Evolutionary conservation across 2,797 vertebrate species (phyloP), one percentile per base, ranked within the genome.

Genomic region (Oreortyx pictus): DNA sequence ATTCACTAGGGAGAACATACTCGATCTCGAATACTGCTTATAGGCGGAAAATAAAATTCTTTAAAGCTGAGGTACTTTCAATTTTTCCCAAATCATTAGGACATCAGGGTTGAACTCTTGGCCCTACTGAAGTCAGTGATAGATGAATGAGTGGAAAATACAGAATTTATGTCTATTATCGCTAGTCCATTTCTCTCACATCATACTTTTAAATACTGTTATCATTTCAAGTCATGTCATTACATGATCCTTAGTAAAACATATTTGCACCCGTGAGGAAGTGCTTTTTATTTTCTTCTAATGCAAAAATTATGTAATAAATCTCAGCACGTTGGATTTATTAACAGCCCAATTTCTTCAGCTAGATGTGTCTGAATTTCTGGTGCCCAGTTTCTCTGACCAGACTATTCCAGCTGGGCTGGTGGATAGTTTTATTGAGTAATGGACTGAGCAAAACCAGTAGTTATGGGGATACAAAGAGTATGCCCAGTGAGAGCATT

Each of bases 361-460:
- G 46, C 52, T 70, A 70, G 29, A 73, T 67, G 25, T 47, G 37
- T 46, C 47, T 81, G 60, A 84, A 68, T 91, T 95, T 93, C 60
- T 92, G 37, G 24, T 88, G 65, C 52, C 70, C 73, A 59, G 33
- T 91, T 89, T 86, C 46, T 88, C 65, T 25, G 80, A 74, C 80
- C 87, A 84, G 90, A 88, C 57, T 54, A 73, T 62, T 94, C 87
- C 89, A 94, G 85, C 80, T 95, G 91, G 71, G 65, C 71, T 54
- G 57, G 57, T 76, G 89, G 61, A 61, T 84, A 91, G 89, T 88
- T 95, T 91, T 92, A 94, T 84, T 86, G 80, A 94, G 47, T 77
- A 94, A 92, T 61, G 54, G 82, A 67, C 82, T 79, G 80, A 94
- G 87, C 90, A 95, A 95, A 95, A 89, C 87, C 71, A 76, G 92